Percentiles rank a stretch among this genome's conserved stretches.
These are phyloP conservation scores for Oreochromis spilurus DNA, from an alignment of 2,113 vertebrate genomes.

Conservation along the genomic window DNA sequence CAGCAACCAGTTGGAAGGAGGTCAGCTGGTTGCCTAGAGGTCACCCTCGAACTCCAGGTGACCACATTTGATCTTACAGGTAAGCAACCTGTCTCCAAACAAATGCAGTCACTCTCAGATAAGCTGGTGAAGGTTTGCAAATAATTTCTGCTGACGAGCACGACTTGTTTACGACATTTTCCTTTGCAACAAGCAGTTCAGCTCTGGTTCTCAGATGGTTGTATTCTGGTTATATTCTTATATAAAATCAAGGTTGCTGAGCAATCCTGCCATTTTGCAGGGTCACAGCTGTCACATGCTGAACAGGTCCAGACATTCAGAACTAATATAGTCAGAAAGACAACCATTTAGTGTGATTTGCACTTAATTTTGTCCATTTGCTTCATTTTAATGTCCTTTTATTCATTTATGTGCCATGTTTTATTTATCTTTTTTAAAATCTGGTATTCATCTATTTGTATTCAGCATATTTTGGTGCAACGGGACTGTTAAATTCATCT, in stretches of 20 bases:
- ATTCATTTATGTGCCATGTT: neutral
- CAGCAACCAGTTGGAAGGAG: neutral
- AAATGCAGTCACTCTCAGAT: neutral
- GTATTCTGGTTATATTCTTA: neutral
- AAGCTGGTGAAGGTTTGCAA: neutral
- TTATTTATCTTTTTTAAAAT: neutral
- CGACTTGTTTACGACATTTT: neutral
- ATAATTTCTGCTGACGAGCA: neutral
- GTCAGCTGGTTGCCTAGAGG: neutral
- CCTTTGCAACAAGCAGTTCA: neutral
- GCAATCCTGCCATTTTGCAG: neutral
- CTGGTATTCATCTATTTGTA: neutral
- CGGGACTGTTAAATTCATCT: neutral
- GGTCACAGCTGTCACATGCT: neutral
- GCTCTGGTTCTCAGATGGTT: neutral
- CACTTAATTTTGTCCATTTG: neutral
- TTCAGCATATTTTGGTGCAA: neutral
- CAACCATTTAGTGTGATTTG: neutral
- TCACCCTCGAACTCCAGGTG: neutral
- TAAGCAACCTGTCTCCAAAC: neutral
- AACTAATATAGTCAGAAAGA: neutral
- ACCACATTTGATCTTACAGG: neutral
- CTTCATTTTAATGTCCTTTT: neutral
- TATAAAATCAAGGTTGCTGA: neutral
- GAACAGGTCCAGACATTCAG: neutral